These are phyloP conservation scores for Delichon dasypus DNA, from an alignment of 2,797 vertebrate species.

Conservation along the genomic window DNA sequence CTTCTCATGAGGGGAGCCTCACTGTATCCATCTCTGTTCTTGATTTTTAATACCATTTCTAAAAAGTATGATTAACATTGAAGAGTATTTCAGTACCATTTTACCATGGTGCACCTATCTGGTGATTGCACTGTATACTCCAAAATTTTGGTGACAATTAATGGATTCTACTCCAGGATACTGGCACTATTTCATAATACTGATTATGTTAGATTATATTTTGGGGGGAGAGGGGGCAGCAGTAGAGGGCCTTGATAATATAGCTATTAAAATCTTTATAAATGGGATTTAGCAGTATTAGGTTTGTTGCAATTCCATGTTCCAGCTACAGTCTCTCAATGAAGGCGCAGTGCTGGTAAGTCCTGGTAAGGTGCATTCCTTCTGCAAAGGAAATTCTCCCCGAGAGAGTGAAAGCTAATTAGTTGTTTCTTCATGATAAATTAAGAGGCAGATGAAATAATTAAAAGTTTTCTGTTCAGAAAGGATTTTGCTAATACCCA, in stretches of 20 bases:
- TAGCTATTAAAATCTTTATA: neutral
- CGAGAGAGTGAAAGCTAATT: neutral
- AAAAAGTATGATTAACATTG: neutral
- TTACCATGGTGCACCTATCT: neutral
- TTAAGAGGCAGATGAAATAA: constrained; percentile 33
- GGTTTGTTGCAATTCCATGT: neutral
- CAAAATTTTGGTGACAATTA: neutral
- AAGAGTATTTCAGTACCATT: neutral
- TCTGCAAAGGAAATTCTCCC: neutral
- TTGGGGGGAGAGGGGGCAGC: neutral
- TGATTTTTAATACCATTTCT: neutral
- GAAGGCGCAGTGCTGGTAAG: neutral
- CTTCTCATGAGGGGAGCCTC: neutral
- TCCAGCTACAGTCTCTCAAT: neutral
- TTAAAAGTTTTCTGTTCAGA: constrained; percentile 29
- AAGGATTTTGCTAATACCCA: constrained; percentile 27
- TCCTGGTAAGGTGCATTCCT: neutral
- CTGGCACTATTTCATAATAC: neutral
- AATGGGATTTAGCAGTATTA: neutral
- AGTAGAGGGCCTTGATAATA: neutral
- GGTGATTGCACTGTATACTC: neutral
- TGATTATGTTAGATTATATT: neutral
- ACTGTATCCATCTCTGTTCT: neutral
- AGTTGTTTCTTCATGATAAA: constrained; percentile 32
- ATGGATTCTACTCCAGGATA: neutral